These are phyloP conservation scores for Amphiprion percula DNA, from an alignment of 2,113 vertebrate genomes.

Conservation along the genomic window DNA sequence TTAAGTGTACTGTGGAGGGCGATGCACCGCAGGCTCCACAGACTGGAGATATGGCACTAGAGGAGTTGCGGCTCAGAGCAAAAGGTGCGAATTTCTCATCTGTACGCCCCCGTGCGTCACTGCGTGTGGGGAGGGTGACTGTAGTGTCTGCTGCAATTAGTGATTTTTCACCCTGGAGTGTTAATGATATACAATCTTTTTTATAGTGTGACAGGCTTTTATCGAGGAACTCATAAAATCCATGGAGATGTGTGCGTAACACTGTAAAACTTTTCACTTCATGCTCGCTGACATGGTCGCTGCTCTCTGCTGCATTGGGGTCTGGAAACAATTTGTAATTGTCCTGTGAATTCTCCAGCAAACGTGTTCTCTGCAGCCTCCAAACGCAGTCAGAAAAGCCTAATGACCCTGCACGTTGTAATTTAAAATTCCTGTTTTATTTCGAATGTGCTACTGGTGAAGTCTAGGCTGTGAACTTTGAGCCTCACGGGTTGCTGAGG, in stretches of 20 bases:
- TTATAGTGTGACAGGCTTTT: slow-evolving; percentile 55
- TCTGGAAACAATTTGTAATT: slow-evolving; percentile 57
- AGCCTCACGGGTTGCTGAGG: slow-evolving; percentile 63
- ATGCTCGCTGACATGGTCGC: slow-evolving; percentile 42
- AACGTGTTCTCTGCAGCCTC: slow-evolving; percentile 28
- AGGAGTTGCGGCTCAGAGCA: slow-evolving; percentile 67
- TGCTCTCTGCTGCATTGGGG: slow-evolving; percentile 43
- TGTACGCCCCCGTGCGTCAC: slow-evolving; percentile 71
- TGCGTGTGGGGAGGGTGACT: slow-evolving; percentile 55
- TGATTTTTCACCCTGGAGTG: slow-evolving; percentile 69
- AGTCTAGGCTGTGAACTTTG: slow-evolving; percentile 68
- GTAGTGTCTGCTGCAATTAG: slow-evolving; percentile 74
- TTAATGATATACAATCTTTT: slow-evolving; percentile 60
- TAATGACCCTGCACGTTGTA: background rate
- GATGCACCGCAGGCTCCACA: slow-evolving; percentile 63
- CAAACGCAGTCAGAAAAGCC: slow-evolving; percentile 11
- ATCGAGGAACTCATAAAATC: slow-evolving; percentile 60
- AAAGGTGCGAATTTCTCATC: slow-evolving; percentile 77
- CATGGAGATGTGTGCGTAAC: slow-evolving; percentile 46
- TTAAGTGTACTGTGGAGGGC: slow-evolving; percentile 74
- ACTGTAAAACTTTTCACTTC: slow-evolving; percentile 68
- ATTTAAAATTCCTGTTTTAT: slow-evolving; percentile 19
- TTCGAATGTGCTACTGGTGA: slow-evolving; percentile 26
- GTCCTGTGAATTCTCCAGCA: slow-evolving; percentile 47
- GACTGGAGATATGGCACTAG: slow-evolving; percentile 49